Evolutionary conservation across 2,797 vertebrate genomes (phyloP).

Genomic region (Pelobates cultripes): DNA sequence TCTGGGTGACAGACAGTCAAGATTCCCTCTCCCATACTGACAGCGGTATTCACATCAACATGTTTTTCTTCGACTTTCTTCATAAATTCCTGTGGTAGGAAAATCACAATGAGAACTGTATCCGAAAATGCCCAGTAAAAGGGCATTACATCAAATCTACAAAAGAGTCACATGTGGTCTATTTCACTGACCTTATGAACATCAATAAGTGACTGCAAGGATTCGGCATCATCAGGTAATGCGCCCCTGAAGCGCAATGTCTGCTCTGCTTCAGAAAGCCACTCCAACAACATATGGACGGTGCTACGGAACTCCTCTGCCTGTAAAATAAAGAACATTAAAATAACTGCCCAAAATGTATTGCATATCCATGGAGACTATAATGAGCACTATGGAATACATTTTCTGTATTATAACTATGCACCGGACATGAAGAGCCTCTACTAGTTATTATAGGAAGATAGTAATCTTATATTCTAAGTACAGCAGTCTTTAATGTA

Average conservation of each 20-base stretch:
- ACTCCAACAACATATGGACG: constrained; percentile 92
- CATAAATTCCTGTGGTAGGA: constrained; percentile 85
- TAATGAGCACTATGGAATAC: too few species aligned
- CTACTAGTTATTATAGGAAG: too few species aligned
- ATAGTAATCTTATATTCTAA: too few species aligned
- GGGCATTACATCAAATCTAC: background rate
- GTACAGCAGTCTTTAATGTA: too few species aligned
- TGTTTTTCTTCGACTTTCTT: constrained; percentile 94
- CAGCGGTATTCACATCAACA: constrained; percentile 84
- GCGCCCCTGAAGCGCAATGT: constrained; percentile 94
- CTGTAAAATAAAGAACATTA: constrained; percentile 64
- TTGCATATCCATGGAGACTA: too few species aligned
- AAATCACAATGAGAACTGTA: background rate
- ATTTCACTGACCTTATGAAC: constrained; percentile 76
- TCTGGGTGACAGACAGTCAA: constrained; percentile 90
- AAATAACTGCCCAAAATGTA: too few species aligned
- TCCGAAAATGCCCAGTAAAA: background rate
- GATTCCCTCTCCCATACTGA: constrained; percentile 91
- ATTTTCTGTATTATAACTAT: too few species aligned
- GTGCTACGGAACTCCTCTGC: constrained; percentile 94
- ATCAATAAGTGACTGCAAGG: constrained; percentile 87
- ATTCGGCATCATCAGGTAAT: constrained; percentile 91
- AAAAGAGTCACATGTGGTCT: background rate
- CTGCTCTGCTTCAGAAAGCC: constrained; percentile 97
- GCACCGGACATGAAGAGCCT: too few species aligned